Base-by-base conservation (phyloP, 2,113 vertebrate species). In the Setophaga kirtlandii region DNA sequence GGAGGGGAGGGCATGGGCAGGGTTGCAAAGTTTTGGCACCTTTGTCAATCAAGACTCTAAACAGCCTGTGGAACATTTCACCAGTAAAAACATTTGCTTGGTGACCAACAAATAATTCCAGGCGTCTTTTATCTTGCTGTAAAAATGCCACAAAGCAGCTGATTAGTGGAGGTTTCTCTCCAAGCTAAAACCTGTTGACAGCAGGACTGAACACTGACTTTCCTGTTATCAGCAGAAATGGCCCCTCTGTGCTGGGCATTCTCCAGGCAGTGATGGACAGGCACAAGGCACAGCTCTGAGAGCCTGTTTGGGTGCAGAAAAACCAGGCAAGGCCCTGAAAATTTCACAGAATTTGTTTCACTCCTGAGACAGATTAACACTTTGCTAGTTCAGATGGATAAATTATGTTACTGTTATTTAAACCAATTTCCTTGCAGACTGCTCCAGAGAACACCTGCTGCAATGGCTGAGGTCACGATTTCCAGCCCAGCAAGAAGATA, bases 81-180 rank as follows among this genome's bases (percentile, higher is more conserved):
- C 47, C 64, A 87, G 12, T 71, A 59, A 82, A 95, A 95, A 82
- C 56, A 37, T 83, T 87, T 56, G 47, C 27, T 56, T 52, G 33
- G 62, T 83, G 90, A 75, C 52, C 60, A 87, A n/a, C 35, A 91
- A 81, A 63, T 87, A 78, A 84, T n/a, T 82, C 77, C 84, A 79
- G 37, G 46, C 25, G 10, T 74, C 71, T 79, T 89, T 70, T 82
- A 67, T 68, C 60, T 94, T 68, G 52, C 68, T 84, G 58, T 71
- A 82, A 80, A 95, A 90, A 55, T 44, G 52, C 69, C 93, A 71
- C 47, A 69, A 70, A 91, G 44, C 58, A 80, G 83, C 41, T 63
- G 92, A 46, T 75, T 65, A 56, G 52, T 35, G 74, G 70, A 87
- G 60, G 47, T 83, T 92, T 74, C 55, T 87, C 68, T 80, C 53